phyloP scores from a whole-genome alignment of 2,113 vertebrate genomes.

The Tangachromis dhanisi region DNA sequence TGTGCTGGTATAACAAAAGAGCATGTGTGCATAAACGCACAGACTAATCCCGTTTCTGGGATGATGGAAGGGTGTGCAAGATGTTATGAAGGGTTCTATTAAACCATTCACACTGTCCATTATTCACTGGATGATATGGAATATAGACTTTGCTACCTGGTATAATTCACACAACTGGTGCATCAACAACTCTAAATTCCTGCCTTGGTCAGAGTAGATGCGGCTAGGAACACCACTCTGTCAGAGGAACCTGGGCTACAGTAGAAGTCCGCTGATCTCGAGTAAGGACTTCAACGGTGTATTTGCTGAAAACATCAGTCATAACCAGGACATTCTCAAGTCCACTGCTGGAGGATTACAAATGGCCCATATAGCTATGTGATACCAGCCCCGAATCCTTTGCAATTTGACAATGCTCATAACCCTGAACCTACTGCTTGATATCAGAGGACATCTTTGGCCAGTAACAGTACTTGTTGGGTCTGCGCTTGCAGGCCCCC shows the following conservation, averaged over 20 bases:
- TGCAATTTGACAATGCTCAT: not conserved
- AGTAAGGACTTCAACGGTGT: not conserved
- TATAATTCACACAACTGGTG: not conserved
- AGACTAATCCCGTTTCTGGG: not conserved
- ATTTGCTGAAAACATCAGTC: not conserved
- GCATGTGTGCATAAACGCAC: not conserved
- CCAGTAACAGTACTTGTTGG: not conserved
- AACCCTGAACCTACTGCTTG: not conserved
- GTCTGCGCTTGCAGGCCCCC: fast-evolving
- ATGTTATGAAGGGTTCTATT: not conserved
- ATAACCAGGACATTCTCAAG: not conserved
- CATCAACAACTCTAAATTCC: not conserved
- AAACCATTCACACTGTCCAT: not conserved
- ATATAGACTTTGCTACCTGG: not conserved
- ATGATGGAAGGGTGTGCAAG: fast-evolving
- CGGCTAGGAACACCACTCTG: not conserved
- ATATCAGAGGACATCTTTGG: not conserved
- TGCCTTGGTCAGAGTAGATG: not conserved
- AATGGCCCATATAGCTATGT: not conserved
- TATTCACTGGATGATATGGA: not conserved
- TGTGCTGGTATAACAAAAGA: not conserved
- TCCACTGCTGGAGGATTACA: not conserved
- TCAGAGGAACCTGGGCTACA: not conserved
- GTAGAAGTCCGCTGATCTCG: not conserved
- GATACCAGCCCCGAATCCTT: not conserved